Evolutionary conservation across 2,113 vertebrate genomes (phyloP).

Genomic region (Pseudopodoces humilis): DNA sequence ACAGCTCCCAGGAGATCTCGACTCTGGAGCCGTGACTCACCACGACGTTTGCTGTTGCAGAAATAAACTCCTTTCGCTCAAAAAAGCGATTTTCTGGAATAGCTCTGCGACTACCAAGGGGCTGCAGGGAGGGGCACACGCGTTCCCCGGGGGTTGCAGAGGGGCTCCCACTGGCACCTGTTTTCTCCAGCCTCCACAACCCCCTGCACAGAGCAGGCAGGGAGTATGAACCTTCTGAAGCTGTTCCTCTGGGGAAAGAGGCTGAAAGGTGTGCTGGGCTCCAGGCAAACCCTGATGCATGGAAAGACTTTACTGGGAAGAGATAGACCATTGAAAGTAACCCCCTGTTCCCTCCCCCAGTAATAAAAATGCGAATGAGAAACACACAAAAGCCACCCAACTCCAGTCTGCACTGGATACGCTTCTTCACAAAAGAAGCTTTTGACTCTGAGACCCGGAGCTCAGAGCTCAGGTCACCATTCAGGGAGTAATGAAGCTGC

Average conservation of each 20-base stretch:
- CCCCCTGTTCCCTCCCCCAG: not conserved
- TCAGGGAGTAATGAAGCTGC: accelerated
- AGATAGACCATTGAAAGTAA: not conserved
- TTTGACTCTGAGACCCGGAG: not conserved
- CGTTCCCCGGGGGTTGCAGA: accelerated
- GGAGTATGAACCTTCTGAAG: not conserved
- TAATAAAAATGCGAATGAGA: not conserved
- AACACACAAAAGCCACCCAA: not conserved
- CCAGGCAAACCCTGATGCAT: not conserved
- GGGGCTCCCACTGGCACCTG: not conserved
- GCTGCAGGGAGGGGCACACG: accelerated
- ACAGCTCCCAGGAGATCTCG: not conserved
- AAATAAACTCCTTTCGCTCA: not conserved
- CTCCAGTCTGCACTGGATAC: not conserved
- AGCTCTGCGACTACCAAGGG: not conserved
- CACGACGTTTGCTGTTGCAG: not conserved
- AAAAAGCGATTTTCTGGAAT: not conserved
- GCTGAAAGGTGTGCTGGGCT: not conserved
- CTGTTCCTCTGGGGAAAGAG: not conserved
- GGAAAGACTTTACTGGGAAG: not conserved
- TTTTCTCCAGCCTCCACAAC: not conserved
- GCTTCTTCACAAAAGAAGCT: not conserved
- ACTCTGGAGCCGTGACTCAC: not conserved
- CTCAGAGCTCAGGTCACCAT: not conserved
- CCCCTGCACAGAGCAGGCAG: not conserved